These are phyloP conservation scores for Sapajus apella DNA, from an alignment of 2,113 vertebrate species.

Conservation along the genomic window DNA sequence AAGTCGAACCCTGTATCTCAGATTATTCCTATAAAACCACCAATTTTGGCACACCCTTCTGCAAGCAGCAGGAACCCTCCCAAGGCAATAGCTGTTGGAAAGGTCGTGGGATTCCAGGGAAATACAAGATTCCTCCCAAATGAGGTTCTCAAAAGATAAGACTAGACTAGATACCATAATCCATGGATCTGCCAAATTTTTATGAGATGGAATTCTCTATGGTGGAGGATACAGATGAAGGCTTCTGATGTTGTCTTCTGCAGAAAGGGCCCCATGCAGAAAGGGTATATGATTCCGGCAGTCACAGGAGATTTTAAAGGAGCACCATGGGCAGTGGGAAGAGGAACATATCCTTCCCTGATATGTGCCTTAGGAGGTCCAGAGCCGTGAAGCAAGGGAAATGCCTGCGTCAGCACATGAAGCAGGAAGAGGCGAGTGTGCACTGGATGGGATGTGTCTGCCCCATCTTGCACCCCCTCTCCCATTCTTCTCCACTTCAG, in stretches of 20 bases:
- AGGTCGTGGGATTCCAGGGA: not conserved
- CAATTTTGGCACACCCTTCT: not conserved
- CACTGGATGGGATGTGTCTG: fast-evolving
- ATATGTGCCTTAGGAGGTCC: too few species aligned
- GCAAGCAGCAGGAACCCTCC: not conserved
- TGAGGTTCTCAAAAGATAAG: not conserved
- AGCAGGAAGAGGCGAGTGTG: not conserved
- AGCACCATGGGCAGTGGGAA: not conserved
- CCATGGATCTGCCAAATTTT: not conserved
- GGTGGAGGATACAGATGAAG: not conserved
- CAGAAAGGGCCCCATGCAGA: not conserved
- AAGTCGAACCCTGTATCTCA: not conserved
- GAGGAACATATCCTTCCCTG: not conserved
- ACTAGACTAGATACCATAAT: not conserved
- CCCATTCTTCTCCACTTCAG: not conserved
- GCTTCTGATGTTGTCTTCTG: not conserved
- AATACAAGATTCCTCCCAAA: not conserved
- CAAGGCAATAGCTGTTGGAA: not conserved
- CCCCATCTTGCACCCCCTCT: too few species aligned
- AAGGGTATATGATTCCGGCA: not conserved
- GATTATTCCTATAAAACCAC: not conserved
- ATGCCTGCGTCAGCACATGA: fast-evolving
- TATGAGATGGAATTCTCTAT: not conserved
- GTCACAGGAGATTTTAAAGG: not conserved
- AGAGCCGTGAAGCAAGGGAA: not conserved